Conservation (phyloP, 2,113 vertebrate species). For the Eudyptes chrysolophus region DNA sequence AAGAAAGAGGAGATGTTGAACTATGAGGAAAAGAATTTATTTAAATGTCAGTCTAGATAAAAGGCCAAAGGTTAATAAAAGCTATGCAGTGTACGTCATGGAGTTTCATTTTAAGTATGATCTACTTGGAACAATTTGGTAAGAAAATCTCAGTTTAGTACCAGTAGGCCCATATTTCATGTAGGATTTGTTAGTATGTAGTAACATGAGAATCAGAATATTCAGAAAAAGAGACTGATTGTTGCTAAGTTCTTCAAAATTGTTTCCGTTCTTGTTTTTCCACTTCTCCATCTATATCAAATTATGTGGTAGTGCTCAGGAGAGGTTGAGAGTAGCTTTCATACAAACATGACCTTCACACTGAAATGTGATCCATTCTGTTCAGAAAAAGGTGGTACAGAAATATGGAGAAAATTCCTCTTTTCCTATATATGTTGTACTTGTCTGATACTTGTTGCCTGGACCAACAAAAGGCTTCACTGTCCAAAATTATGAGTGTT, state of each 20-base stretch:
- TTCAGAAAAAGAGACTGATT: background rate
- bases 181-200: background rate
- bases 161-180: background rate
- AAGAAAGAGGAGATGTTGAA: background rate
- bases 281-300: background rate
- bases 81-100: background rate
- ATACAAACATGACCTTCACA: background rate
- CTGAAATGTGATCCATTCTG: background rate
- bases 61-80: slow-evolving; percentile 19
- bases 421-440: background rate
- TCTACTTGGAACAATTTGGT: background rate
- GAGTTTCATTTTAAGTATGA: background rate
- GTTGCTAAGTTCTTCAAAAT: background rate
- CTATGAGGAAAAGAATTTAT: background rate
- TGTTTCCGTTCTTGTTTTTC: background rate
- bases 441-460: background rate
- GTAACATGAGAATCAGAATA: background rate
- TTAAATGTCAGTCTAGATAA: background rate
- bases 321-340: background rate
- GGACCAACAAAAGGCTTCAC: background rate
- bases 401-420: background rate
- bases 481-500: background rate
- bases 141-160: background rate
- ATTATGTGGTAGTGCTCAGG: background rate
- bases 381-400: background rate